These are phyloP conservation scores for Lepas anatifera DNA, from an alignment of 2,888 invertebrate genomes.

Conservation along the genomic window DNA sequence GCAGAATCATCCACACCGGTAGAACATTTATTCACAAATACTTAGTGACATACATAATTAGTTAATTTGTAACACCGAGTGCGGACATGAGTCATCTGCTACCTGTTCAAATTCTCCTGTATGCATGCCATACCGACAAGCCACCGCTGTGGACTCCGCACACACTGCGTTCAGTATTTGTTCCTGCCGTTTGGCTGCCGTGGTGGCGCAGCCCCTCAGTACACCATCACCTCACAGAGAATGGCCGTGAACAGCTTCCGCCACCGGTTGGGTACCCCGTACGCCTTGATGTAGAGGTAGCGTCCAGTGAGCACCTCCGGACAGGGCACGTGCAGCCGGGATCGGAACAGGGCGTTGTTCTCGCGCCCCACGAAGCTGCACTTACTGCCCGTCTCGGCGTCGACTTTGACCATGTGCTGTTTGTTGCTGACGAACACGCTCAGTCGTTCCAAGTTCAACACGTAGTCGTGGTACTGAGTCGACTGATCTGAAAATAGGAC, in stretches of 20 bases:
- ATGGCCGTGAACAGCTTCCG: slow-evolving; percentile 39
- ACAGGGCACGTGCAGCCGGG: slow-evolving; percentile 38
- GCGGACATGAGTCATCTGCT: too few relatives aligned
- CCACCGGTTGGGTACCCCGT: slow-evolving; percentile 38
- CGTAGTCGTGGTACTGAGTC: slow-evolving; percentile 33
- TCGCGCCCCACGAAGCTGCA: slow-evolving; percentile 39
- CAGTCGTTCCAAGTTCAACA: slow-evolving; percentile 39
- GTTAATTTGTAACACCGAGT: too few relatives aligned
- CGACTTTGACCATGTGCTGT: slow-evolving; percentile 29
- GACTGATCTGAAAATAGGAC: not conserved
- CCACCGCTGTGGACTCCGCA: too few relatives aligned
- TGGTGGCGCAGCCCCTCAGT: too few relatives aligned
- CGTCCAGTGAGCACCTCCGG: slow-evolving; percentile 33
- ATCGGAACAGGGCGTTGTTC: slow-evolving; percentile 39
- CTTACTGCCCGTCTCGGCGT: slow-evolving; percentile 28
- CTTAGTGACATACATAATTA: too few relatives aligned
- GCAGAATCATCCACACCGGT: too few relatives aligned
- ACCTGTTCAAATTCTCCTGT: too few relatives aligned
- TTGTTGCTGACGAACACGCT: slow-evolving; percentile 39
- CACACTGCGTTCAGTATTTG: too few relatives aligned
- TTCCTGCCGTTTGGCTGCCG: too few relatives aligned
- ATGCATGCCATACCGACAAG: too few relatives aligned
- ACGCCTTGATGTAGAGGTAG: slow-evolving; percentile 40
- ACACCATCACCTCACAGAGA: slow-evolving; percentile 41
- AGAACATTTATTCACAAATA: too few relatives aligned